Evolutionary conservation across 1,140 invertebrate species (phyloP).

Genomic region (Macrobrachium nipponense): DNA sequence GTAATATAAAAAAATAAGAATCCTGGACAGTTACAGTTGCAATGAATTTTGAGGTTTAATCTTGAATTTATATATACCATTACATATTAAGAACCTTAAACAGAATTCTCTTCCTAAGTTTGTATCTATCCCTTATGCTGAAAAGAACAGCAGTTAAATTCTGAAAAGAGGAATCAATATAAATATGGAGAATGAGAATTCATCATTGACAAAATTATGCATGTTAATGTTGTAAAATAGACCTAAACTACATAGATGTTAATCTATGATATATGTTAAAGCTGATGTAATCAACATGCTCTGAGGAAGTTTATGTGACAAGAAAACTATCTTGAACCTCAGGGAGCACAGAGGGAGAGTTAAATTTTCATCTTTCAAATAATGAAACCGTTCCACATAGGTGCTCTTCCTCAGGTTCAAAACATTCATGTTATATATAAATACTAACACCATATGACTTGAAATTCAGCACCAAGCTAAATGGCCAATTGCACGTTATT

Average conservation of each 20-base stretch:
- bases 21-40: too few relatives aligned
- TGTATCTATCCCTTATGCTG: too few relatives aligned
- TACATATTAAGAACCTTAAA: too few relatives aligned
- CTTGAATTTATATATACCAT: too few relatives aligned
- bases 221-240: slow-evolving; percentile 26
- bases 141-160: too few relatives aligned
- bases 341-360: not conserved
- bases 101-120: too few relatives aligned
- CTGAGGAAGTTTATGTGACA: slow-evolving; percentile 26
- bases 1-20: slow-evolving; percentile 4
- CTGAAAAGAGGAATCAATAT: slow-evolving; percentile 1
- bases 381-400: too few relatives aligned
- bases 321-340: slow-evolving; percentile 8
- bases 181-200: slow-evolving; percentile 4
- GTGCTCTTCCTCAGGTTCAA: slow-evolving; percentile 6
- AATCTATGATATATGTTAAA: slow-evolving; percentile 59
- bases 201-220: slow-evolving; percentile 31
- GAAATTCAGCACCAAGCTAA: slow-evolving; percentile 58
- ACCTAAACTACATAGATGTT: slow-evolving; percentile 44
- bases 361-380: not conserved
- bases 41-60: too few relatives aligned
- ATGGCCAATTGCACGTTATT: slow-evolving; percentile 57
- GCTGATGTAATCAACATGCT: slow-evolving; percentile 51
- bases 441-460: slow-evolving; percentile 49
- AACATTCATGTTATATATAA: slow-evolving; percentile 19